Evolutionary conservation across 2,888 invertebrate genomes (phyloP), one percentile per base, ranked within the genome.

Genomic region (Pasiphila rectangulata): DNA sequence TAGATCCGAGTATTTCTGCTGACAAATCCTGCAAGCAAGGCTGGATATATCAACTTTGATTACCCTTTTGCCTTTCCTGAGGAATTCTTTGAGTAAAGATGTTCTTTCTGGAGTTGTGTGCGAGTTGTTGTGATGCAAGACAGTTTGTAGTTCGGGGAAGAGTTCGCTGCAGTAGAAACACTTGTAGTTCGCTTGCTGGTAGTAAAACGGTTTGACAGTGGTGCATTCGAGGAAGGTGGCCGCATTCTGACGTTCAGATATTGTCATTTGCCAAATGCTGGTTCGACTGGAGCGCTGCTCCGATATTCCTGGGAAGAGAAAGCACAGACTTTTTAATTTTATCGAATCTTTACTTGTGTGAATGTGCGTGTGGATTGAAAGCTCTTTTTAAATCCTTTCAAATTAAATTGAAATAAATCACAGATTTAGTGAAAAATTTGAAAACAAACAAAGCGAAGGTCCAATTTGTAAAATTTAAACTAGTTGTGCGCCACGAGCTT

Each of bases 181-280:
- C 61, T 86, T 87, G 55, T 83, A 88, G 63, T 81, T 87, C 0
- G 84, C 86, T 61, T 87, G 85, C 29, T 85, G 83, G 46, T 84
- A 87, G 66, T 75, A 80, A 57, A 88, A 88, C 0, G 87, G 87
- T 52, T 74, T 81, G 53, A 83, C 67, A 1, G 82, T 83, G 0
- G 86, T 85, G 57, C 54, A 65, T 54, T 86, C 83, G 17, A 88
- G 57, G 57, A 86, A 83, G 0, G 80, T 81, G 0, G 87, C 86
- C 4, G 86, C 87, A 56, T 87, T 87, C 56, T 83, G 76, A 35
- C 87, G 63, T 59, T 87, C 87, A 17, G 81, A 78, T 63, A 79
- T 72, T 1, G 87, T 87, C 87, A 86, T 83, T 79, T 86, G 85
- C 87, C 87, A 88, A 29, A 84, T 64, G 63, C 85, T 86, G 23